Base-by-base conservation (phyloP, 1,140 invertebrate genomes). In the Meloidogyne floridensis region DNA sequence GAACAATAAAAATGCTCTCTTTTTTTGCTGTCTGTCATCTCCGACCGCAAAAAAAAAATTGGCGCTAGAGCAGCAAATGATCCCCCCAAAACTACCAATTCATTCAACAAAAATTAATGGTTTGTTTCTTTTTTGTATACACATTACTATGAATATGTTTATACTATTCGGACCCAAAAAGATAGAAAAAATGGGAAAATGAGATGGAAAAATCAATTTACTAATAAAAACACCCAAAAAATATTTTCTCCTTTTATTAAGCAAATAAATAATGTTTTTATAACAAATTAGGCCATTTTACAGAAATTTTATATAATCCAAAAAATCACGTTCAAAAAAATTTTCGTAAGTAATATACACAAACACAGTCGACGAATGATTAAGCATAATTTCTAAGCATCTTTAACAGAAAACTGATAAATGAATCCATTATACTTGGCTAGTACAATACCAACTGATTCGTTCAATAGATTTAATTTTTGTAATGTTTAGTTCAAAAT, bases 81-180 rank as follows among this genome's bases (percentile, higher is more conserved):
- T 65, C 59, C 59, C 32, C 32, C 32, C 2, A 32, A 32, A 65
- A 65, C 59, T 13, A 15, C 59, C 59, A 65, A 65, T 65, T 65
- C 59, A 65, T 65, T 65, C n/a, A 18, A 65, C 59, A 65, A 65
- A n/a, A 65, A 65, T 65, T 65, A 65, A 65, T 65, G 59, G 59
- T 65, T 59, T 59, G 13, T 59, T 59, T 15, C 13, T 59, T 59
- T 59, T 59, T 65, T 65, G 59, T 65, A 65, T 65, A 59, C 10
- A 56, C 9, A 56, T 11, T 11, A 15, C 3, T 15, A n/a, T 59
- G 13, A 59, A 56, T 11, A 56, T 11, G 13, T 15, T 15, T 15
- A 59, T 15, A 59, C 11, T 59, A 65, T 65, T 65, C 59, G 59
- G n/a, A 65, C 4, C 59, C 59, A 15, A 65, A 65, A 65, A n/a